phyloP scores from a whole-genome alignment of 2,888 invertebrate species.

The Oconnorella tubifera region DNA sequence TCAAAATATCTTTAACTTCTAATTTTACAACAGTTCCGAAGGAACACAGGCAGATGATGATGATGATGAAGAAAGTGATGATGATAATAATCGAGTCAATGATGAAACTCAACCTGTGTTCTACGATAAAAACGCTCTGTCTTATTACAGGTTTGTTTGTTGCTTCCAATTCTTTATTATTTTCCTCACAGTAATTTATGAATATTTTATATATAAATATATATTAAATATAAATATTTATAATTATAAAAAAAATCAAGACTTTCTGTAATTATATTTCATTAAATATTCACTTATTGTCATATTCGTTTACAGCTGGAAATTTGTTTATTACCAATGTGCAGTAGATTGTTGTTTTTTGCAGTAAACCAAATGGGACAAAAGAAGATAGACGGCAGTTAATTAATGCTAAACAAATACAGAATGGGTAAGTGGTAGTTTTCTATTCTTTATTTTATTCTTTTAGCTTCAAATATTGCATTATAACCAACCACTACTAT shows the following conservation, averaged over 20 bases:
- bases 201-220: background rate
- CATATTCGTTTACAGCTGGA: no score
- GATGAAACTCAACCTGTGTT: background rate
- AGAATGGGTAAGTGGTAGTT: slow-evolving; percentile 7
- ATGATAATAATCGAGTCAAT: background rate
- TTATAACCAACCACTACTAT: no score
- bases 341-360: no score
- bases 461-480: no score
- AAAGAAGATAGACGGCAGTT: background rate
- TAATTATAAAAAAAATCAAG: background rate
- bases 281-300: no score
- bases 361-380: background rate
- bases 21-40: background rate
- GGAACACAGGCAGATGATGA: background rate
- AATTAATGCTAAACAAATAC: slow-evolving; percentile 3
- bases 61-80: slow-evolving; percentile 1
- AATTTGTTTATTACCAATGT: no score
- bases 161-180: no score
- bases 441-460: no score
- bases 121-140: slow-evolving; percentile 6
- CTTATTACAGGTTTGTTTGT: slow-evolving; percentile 11
- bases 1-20: background rate
- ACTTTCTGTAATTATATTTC: no score
- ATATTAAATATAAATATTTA: background rate
- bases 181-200: background rate